phyloP scores from a whole-genome alignment of 2,888 invertebrate genomes.

The Psylliodes chrysocephalus region DNA sequence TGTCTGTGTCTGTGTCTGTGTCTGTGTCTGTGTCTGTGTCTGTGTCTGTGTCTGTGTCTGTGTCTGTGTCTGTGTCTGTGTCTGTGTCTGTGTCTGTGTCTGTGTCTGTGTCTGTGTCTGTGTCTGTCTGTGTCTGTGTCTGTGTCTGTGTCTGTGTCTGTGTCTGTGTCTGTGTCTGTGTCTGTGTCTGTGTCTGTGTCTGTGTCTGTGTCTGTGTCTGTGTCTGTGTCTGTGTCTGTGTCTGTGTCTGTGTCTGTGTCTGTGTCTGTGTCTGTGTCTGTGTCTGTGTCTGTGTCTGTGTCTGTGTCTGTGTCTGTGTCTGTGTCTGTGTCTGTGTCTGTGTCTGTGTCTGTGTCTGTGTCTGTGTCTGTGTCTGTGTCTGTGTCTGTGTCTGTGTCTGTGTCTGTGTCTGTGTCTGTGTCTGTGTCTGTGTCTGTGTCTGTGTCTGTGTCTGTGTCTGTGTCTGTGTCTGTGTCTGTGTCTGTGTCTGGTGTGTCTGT shows the following conservation, averaged over 20 bases:
- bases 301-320: neutral
- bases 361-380: neutral
- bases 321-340: neutral
- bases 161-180: neutral
- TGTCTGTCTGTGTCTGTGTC: neutral
- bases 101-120: neutral
- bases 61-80: neutral
- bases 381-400: neutral
- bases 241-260: neutral
- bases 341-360: neutral
- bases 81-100: neutral
- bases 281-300: neutral
- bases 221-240: neutral
- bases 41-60: neutral
- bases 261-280: neutral
- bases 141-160: neutral
- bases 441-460: neutral
- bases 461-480: neutral
- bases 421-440: neutral
- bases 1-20: neutral
- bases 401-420: neutral
- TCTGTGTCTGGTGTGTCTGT: neutral
- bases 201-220: neutral
- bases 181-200: neutral
- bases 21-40: neutral